Evolutionary conservation across 2,113 vertebrate species (phyloP).

Genomic region (Lasiurus cinereus): DNA sequence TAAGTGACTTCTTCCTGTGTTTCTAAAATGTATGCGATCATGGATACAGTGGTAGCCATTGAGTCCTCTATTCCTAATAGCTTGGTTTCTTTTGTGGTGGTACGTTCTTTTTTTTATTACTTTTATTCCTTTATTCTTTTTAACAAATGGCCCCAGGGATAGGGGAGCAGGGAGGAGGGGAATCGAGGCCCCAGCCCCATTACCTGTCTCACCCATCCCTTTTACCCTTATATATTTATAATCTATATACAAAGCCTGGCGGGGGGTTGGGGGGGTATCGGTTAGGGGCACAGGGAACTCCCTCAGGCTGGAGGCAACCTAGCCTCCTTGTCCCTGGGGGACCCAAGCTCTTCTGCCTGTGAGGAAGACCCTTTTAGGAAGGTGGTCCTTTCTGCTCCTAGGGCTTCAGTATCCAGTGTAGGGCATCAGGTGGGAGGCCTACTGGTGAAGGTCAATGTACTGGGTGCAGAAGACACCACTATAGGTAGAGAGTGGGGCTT

Average conservation of each 20-base stretch:
- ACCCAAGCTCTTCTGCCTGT: conserved; percentile 76
- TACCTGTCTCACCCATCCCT: conserved; percentile 67
- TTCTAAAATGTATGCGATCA: conserved; percentile 19
- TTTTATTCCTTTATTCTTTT: conserved; percentile 86
- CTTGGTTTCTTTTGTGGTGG: neutral
- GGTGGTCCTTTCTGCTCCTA: conserved; percentile 81
- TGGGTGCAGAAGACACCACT: conserved; percentile 79
- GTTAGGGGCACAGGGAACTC: no score
- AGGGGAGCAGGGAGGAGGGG: conserved; percentile 77
- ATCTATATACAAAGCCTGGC: conserved; percentile 82
- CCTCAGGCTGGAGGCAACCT: conserved; percentile 22
- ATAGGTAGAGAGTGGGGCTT: conserved; percentile 80
- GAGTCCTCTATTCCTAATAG: neutral
- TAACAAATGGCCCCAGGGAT: conserved; percentile 84
- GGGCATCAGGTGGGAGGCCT: conserved; percentile 77
- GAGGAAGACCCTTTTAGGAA: conserved; percentile 72
- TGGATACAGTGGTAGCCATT: neutral
- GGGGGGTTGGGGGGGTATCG: no score
- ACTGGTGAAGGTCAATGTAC: conserved; percentile 83
- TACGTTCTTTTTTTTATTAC: neutral
- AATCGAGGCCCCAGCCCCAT: conserved; percentile 74
- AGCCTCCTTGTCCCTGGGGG: conserved; percentile 77
- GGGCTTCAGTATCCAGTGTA: conserved; percentile 84
- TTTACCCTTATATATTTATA: conserved; percentile 85
- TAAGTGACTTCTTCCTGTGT: neutral